phyloP scores from a whole-genome alignment of 2,113 vertebrate species.

The Gallinago media region DNA sequence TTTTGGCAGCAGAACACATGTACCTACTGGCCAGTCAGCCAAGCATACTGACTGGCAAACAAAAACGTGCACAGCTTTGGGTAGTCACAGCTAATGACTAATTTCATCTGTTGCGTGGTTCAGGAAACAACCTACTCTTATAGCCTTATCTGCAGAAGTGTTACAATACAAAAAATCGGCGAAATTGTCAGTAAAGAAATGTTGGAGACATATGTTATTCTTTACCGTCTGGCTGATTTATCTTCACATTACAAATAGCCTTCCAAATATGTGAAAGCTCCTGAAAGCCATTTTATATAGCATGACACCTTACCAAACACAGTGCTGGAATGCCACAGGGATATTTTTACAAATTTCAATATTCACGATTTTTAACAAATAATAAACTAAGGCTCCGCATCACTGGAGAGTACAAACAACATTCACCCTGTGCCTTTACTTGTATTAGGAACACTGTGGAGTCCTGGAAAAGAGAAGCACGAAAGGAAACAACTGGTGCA shows the following conservation, averaged over 20 bases:
- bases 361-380: neutral
- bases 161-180: neutral
- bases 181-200: neutral
- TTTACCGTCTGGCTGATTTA: neutral
- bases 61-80: conserved; percentile 42
- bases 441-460: neutral
- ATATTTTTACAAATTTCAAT: neutral
- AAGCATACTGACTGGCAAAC: conserved; percentile 36
- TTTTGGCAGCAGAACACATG: conserved; percentile 52
- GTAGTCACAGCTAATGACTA: conserved; percentile 63
- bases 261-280: neutral
- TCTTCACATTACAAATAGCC: neutral
- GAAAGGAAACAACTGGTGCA: neutral
- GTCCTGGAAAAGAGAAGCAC: neutral
- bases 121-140: conserved; percentile 14
- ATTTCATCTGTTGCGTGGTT: conserved; percentile 54
- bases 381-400: neutral
- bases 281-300: neutral
- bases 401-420: neutral
- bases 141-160: conserved; percentile 1
- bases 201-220: conserved; percentile 3
- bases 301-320: neutral
- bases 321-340: neutral
- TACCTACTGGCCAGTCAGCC: conserved; percentile 44
- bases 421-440: neutral